phyloP scores from a whole-genome alignment of 2,888 invertebrate genomes.

The Drosophila tanythrix region DNA sequence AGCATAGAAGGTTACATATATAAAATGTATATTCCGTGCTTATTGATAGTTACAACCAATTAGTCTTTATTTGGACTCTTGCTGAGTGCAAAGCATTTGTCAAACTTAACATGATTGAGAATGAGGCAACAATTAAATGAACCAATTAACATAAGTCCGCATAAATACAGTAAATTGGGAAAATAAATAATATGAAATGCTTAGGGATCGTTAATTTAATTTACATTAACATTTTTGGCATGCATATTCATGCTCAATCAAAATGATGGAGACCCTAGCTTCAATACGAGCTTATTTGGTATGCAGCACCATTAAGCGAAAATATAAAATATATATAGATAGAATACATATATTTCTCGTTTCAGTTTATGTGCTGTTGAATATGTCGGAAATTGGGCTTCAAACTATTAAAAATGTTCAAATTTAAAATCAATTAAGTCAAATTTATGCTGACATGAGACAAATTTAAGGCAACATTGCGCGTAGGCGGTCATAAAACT shows the following conservation, averaged over 20 bases:
- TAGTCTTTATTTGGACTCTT: conserved; percentile 37
- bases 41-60: conserved; percentile 36
- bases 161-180: conserved; percentile 15
- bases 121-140: conserved; percentile 37
- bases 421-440: conserved; percentile 78
- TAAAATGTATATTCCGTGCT: not conserved
- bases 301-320: conserved; percentile 63
- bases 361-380: conserved; percentile 47
- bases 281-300: conserved; percentile 59
- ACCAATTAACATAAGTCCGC: conserved; percentile 40
- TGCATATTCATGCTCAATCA: conserved; percentile 75
- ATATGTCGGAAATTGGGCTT: conserved; percentile 65
- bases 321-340: conserved; percentile 37
- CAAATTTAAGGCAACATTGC: conserved; percentile 62
- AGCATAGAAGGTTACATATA: conserved; percentile 9
- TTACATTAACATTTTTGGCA: conserved; percentile 68
- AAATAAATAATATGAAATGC: conserved; percentile 63
- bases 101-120: conserved; percentile 46
- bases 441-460: conserved; percentile 77
- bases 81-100: conserved; percentile 59
- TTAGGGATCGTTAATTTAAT: conserved; percentile 72
- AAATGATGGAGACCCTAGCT: conserved; percentile 36
- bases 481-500: conserved; percentile 65
- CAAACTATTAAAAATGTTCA: conserved; percentile 68
- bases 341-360: conserved; percentile 35